Conservation (phyloP, 2,113 vertebrate species). For the Acrocephalus arundinaceus region DNA sequence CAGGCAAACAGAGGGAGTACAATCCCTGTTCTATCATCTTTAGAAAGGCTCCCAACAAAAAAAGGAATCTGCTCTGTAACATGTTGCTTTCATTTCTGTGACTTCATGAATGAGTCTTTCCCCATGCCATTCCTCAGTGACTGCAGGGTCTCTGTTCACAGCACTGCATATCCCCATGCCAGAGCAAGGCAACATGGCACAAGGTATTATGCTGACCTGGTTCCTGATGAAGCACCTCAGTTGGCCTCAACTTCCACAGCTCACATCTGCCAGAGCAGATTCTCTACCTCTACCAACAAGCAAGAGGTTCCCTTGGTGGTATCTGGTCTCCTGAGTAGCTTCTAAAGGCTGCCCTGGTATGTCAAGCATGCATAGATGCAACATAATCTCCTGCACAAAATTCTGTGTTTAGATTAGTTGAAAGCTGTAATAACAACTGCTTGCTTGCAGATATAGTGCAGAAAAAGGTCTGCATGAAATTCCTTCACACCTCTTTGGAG, state of each 20-base stretch:
- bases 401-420: not conserved
- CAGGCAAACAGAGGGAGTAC: not conserved
- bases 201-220: not conserved
- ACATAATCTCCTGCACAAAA: not conserved
- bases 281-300: not conserved
- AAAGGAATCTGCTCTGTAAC: not conserved
- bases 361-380: not conserved
- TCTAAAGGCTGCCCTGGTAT: not conserved
- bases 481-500: not conserved
- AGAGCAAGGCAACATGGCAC: not conserved
- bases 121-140: not conserved
- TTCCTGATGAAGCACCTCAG: not conserved
- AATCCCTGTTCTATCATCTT: not conserved
- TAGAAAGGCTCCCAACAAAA: not conserved
- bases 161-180: not conserved
- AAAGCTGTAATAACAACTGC: not conserved
- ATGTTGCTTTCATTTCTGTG: fast-evolving
- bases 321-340: not conserved
- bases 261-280: not conserved
- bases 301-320: not conserved
- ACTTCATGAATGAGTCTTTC: not conserved
- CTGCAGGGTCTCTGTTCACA: not conserved
- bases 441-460: not conserved
- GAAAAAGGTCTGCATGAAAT: not conserved
- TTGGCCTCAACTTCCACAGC: fast-evolving